These are phyloP conservation scores for Lochmaea capreae DNA, from an alignment of 2,888 invertebrate genomes.

Conservation along the genomic window DNA sequence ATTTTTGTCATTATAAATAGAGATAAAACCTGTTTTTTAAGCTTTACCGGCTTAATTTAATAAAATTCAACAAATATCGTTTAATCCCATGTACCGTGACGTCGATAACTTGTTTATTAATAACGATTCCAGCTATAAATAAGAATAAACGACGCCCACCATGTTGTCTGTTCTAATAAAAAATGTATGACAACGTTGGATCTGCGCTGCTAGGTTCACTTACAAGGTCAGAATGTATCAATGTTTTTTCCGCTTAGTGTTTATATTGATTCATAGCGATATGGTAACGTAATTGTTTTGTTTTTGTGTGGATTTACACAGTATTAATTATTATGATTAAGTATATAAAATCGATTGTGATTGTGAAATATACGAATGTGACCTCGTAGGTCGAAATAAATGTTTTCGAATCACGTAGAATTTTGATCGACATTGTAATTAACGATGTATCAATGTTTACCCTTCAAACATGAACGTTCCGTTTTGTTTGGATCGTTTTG, in stretches of 20 bases:
- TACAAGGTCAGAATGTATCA: constrained; percentile 7
- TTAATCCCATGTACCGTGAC: background rate
- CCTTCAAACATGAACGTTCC: no score
- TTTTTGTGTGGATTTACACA: background rate
- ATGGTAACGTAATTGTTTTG: constrained; percentile 5
- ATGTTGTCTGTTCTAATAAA: constrained; percentile 8
- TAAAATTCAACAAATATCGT: background rate
- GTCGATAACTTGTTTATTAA: constrained; percentile 1
- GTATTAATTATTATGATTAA: background rate
- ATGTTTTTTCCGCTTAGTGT: constrained; percentile 2
- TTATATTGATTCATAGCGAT: constrained; percentile 6
- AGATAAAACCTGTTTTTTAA: constrained; percentile 2
- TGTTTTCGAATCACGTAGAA: background rate
- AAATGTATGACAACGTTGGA: background rate
- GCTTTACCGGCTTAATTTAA: background rate
- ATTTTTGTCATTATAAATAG: background rate
- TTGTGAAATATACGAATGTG: constrained; percentile 1
- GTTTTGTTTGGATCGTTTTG: no score
- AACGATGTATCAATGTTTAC: no score
- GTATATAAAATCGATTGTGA: background rate
- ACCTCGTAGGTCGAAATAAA: background rate
- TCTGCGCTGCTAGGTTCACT: background rate
- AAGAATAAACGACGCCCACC: constrained; percentile 3
- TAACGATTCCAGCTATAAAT: constrained; percentile 5
- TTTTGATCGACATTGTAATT: background rate